A percentile compares a stretch with the other conserved stretches of the same genome.
Conservation (phyloP, 2,113 vertebrate genomes). For the Eclectus roratus region DNA sequence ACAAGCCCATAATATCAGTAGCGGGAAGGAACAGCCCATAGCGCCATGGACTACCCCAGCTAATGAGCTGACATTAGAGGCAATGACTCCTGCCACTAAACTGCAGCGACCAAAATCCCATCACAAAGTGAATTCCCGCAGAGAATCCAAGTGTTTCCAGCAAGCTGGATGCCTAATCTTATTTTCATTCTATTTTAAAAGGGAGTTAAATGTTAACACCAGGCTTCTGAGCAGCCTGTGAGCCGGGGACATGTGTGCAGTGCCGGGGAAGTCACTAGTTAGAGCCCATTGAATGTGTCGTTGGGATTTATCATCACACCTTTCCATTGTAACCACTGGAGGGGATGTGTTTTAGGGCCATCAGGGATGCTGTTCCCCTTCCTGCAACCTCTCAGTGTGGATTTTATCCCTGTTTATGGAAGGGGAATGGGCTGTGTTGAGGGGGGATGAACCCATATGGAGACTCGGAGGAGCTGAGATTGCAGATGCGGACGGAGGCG, state of each 20-base stretch:
- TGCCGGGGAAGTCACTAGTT: neutral
- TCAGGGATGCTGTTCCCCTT: neutral
- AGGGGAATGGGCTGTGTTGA: neutral
- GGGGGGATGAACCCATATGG: rapidly evolving
- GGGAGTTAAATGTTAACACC: neutral
- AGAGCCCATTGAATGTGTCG: neutral
- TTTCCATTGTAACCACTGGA: neutral
- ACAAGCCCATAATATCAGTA: neutral
- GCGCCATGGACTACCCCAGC: neutral
- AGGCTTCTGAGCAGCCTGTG: neutral
- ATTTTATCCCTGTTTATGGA: neutral
- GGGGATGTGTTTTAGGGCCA: neutral
- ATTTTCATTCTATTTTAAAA: neutral
- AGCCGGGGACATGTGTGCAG: neutral
- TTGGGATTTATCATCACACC: neutral
- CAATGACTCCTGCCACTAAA: neutral
- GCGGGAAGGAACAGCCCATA: neutral
- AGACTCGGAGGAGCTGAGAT: neutral
- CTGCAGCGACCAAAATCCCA: neutral
- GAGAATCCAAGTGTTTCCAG: constrained; percentile 6
- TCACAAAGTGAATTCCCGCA: neutral
- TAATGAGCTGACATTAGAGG: constrained; percentile 12
- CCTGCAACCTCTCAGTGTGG: neutral
- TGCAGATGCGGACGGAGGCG: neutral
- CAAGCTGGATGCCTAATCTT: neutral